phyloP scores from a whole-genome alignment of 2,113 vertebrate species.

The Copsychus sechellarum region DNA sequence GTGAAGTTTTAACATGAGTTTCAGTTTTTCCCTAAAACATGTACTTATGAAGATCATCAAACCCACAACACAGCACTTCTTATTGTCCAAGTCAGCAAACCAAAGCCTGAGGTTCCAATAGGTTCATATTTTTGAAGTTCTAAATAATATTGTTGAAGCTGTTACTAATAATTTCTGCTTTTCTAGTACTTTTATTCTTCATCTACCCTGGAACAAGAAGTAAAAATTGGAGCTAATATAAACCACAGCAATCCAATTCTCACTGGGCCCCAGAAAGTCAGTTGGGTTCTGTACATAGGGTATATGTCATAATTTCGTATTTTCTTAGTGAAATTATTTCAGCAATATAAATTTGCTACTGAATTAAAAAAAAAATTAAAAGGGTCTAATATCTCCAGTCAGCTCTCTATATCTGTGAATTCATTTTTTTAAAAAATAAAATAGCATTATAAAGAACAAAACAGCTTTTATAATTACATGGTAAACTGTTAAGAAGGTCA shows the following conservation, averaged over 20 bases:
- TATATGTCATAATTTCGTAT: fast-evolving
- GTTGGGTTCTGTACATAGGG: fast-evolving
- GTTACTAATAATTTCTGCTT: not conserved
- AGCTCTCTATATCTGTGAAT: not conserved
- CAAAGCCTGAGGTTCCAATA: not conserved
- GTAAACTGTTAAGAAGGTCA: not conserved
- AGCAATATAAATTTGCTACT: not conserved
- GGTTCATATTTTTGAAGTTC: not conserved
- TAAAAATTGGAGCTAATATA: not conserved
- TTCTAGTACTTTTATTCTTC: not conserved
- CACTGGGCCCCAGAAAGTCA: not conserved
- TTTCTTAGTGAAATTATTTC: not conserved
- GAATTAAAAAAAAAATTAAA: not conserved
- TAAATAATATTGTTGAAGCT: not conserved
- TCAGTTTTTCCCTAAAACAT: not conserved
- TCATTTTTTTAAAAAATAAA: not conserved
- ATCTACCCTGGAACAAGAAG: not conserved
- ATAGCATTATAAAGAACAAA: not conserved
- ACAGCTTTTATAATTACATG: not conserved
- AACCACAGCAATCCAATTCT: not conserved
- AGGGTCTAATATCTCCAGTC: not conserved
- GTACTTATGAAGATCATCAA: not conserved
- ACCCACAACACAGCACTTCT: not conserved
- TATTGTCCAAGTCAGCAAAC: not conserved
- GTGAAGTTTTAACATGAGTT: not conserved